Conservation (phyloP, 2,888 invertebrate genomes). For the Biston betularia region DNA sequence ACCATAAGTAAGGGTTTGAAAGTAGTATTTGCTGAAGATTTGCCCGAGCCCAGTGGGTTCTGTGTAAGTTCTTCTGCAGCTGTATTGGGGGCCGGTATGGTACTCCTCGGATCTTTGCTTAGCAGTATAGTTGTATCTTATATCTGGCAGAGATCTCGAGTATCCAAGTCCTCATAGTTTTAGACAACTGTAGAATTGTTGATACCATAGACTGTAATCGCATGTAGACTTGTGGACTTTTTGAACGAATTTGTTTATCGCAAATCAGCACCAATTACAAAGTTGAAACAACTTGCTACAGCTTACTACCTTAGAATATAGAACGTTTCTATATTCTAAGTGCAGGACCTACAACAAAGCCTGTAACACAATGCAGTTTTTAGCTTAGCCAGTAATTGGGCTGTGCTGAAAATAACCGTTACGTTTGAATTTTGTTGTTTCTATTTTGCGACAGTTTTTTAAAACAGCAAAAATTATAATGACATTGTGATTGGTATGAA, state of each 20-base stretch:
- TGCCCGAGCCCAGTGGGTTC: slow-evolving; percentile 79
- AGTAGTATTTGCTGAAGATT: slow-evolving; percentile 90
- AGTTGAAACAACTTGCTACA: background rate
- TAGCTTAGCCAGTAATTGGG: too few relatives aligned
- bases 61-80: slow-evolving; percentile 89
- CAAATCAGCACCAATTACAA: background rate
- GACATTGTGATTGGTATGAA: slow-evolving; percentile 22
- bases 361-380: background rate
- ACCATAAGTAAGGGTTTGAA: slow-evolving; percentile 88
- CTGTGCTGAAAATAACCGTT: background rate
- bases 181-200: background rate
- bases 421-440: background rate
- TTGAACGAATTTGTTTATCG: slow-evolving; percentile 15
- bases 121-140: slow-evolving; percentile 79
- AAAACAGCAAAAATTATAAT: slow-evolving; percentile 5
- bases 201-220: slow-evolving; percentile 8
- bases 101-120: slow-evolving; percentile 86
- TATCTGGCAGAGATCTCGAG: slow-evolving; percentile 75
- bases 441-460: slow-evolving; percentile 15
- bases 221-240: background rate
- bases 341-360: background rate
- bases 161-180: slow-evolving; percentile 65
- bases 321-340: too few relatives aligned
- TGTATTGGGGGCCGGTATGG: slow-evolving; percentile 86
- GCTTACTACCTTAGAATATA: too few relatives aligned